phyloP scores from a whole-genome alignment of 1,140 invertebrate species.

The Mylabris phalerata region DNA sequence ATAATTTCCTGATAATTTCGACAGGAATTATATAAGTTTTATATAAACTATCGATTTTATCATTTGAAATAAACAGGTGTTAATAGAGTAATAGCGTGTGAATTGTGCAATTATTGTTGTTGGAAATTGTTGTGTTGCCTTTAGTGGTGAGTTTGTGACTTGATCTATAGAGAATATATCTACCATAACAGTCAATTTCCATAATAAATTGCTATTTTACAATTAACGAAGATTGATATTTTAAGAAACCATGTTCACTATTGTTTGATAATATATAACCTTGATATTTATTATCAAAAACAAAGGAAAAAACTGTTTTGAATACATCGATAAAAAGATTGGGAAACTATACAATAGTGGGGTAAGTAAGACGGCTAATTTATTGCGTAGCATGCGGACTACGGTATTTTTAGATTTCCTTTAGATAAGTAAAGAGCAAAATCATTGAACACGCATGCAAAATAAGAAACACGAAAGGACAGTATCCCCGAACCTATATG shows the following conservation, averaged over 20 bases:
- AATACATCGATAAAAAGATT: slow-evolving; percentile 19
- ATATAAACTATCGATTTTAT: too few relatives aligned
- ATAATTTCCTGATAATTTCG: too few relatives aligned
- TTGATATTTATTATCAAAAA: slow-evolving; percentile 20
- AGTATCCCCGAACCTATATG: slow-evolving; percentile 7
- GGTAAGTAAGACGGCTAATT: slow-evolving; percentile 15
- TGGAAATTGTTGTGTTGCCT: neutral
- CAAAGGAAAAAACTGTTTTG: slow-evolving; percentile 4
- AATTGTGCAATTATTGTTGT: neutral
- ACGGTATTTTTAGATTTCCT: slow-evolving; percentile 15
- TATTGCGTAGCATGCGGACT: slow-evolving; percentile 14
- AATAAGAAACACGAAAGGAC: slow-evolving; percentile 16
- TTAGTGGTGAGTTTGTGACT: slow-evolving; percentile 3
- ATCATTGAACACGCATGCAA: slow-evolving; percentile 20
- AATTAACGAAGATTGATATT: slow-evolving; percentile 1
- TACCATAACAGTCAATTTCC: slow-evolving; percentile 1
- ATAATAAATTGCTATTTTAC: slow-evolving; percentile 12
- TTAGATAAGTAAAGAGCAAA: slow-evolving; percentile 18
- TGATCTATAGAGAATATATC: slow-evolving; percentile 9
- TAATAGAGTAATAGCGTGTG: neutral
- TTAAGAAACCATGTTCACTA: neutral
- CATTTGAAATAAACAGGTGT: neutral
- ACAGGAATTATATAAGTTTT: too few relatives aligned
- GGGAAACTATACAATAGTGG: slow-evolving; percentile 1
- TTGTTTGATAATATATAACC: slow-evolving; percentile 12